These are phyloP conservation scores for Episyrphus balteatus DNA, from an alignment of 1,140 invertebrate species.

Conservation along the genomic window DNA sequence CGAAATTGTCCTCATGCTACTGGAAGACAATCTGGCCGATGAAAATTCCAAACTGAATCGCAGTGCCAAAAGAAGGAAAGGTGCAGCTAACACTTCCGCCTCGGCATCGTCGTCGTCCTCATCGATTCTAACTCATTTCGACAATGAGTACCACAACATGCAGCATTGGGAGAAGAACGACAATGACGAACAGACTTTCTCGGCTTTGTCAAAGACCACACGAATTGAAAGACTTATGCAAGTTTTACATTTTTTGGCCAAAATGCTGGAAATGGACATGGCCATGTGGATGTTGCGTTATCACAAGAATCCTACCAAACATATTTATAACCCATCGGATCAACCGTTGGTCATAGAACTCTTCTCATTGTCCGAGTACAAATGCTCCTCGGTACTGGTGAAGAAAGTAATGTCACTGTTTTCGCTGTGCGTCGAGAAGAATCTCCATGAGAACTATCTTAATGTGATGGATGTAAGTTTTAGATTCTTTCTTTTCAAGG, in stretches of 20 bases:
- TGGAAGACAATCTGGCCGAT: not conserved
- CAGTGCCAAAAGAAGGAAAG: not conserved
- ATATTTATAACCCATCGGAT: constrained; percentile 6
- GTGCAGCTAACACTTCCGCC: not conserved
- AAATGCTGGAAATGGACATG: constrained; percentile 10
- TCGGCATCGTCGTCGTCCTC: not conserved
- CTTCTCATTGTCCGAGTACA: constrained; percentile 4
- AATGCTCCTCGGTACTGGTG: constrained; percentile 2
- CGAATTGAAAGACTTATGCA: constrained; percentile 8
- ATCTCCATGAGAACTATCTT: not conserved
- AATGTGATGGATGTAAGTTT: not conserved
- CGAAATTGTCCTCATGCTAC: constrained; percentile 6
- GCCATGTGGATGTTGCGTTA: constrained; percentile 12
- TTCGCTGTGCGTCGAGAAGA: not conserved
- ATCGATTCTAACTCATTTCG: constrained; percentile 3
- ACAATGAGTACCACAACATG: constrained; percentile 2
- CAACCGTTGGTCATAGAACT: constrained; percentile 6
- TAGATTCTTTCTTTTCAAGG: not conserved
- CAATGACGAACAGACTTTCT: not conserved
- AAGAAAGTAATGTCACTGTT: constrained; percentile 6
- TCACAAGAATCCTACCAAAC: constrained; percentile 4
- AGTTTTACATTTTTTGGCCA: constrained; percentile 4
- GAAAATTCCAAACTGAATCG: constrained; percentile 1
- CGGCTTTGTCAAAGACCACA: not conserved
- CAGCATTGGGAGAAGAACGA: not conserved